Evolutionary conservation across 2,888 invertebrate species (phyloP), one percentile per base, ranked within the genome.

Genomic region (Phalera bucephala): DNA sequence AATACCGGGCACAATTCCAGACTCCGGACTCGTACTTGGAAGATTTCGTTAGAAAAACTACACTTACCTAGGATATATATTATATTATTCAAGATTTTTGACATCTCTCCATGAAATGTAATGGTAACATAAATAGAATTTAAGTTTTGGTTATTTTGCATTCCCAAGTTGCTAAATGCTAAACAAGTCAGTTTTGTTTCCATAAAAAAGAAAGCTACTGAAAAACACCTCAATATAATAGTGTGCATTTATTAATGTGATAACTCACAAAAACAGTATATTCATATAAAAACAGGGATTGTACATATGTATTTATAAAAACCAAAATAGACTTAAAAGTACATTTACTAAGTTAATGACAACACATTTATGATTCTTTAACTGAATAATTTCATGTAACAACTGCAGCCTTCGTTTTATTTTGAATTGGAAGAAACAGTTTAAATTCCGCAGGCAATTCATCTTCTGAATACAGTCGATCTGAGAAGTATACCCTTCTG

Each of bases 371-470:
- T 26, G 5, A 17, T 15, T 27, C 35, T 36, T 42, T 37, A 31
- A 49, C 40, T 48, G 22, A 49, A 40, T 29, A 59, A 62, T 58
- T 71, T 80, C 75, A 90, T 45, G 91, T 84, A 40, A 91, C 82
- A 30, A 91, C 83, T 27, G 89, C 84, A 12, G 91, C 80, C 77
- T 91, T 91, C 14, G 92, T 90, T 75, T 94, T 94, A 70, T 95
- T 95, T 65, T 96, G 96, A 82, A 98, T 95, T 0, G 99, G 98
- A 47, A 98, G 91, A 85, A 98, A 98, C 29, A 99, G 90, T 87
- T 98, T 98, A 78, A 97, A 98, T 75, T 98, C 98, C 17, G 97
- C 96, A 2, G 98, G 98, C 52, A 98, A 83, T 80, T 98, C 97
- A 74, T 98, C 97, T 88, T 98, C 98, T 3, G 96, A 94, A 86